Evolutionary conservation across 2,888 invertebrate species (phyloP), one percentile per base, ranked within the genome.

Genomic region (Rhimphoctona megacephalus): DNA sequence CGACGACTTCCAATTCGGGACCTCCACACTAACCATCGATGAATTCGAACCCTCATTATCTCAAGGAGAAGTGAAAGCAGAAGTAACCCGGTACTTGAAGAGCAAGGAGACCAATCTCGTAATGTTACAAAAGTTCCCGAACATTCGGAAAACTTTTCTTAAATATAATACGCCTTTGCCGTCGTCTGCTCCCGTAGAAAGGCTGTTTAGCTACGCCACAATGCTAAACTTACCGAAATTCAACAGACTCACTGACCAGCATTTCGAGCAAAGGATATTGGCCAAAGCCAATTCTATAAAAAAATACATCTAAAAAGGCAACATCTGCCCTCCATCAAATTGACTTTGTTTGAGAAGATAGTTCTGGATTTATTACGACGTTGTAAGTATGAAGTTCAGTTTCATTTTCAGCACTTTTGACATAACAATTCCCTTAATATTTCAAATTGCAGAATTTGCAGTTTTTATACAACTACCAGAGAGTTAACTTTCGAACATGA

Each of bases 41-140:
- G 67, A 43, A 67, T 67, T 67, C 9, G n/a, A 39, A 43, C 39
- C 36, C 19, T 39, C 67, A 3, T 67, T 11, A 67, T 67, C 67
- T n/a, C 39, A 67, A 39, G 67, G 67, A 67, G 43, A 67, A 43
- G 43, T 67, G 1, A 67, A 8, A 39, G 39, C 67, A n/a, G 67
- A 67, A 67, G 22, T 67, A 6, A 67, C 67, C 0, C 19, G 39
- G 19, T 70, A 69, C 36, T 43, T 39, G n/a, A 54, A 61, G 19
- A 39, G 57, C 19, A 70, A 69, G 39, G 64, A 76, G 9, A 61
- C 61, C 64, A 14, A 43, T 14, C 43, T 76, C 22, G 25, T 36
- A 8, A 76, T 39, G 76, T 61, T 76, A 39, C 4, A 39, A 43
- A 57, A 43, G 46, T 76, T n/a, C n/a, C n/a, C n/a, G n/a, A n/a